phyloP scores from a whole-genome alignment of 2,888 invertebrate species.

The Chrysodeixis includens region DNA sequence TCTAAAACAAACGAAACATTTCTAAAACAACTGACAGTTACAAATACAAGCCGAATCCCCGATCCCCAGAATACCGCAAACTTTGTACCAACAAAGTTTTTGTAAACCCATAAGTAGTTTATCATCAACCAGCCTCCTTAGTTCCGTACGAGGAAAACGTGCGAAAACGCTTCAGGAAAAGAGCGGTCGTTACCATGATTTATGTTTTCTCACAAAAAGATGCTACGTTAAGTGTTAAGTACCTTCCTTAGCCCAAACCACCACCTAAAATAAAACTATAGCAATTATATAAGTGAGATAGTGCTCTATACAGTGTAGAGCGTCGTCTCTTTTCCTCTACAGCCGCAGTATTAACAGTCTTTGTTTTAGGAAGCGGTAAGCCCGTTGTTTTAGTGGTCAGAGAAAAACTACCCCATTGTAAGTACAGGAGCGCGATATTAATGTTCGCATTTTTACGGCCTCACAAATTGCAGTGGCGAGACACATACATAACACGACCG shows the following conservation, averaged over 20 bases:
- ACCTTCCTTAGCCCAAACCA: constrained; percentile 33
- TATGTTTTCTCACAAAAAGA: constrained; percentile 78
- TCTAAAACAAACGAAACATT: constrained; percentile 42
- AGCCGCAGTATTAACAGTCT: too few species aligned
- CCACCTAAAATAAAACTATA: too few species aligned
- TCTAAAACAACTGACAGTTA: constrained; percentile 48
- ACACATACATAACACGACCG: constrained; percentile 19
- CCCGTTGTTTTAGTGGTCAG: constrained; percentile 66
- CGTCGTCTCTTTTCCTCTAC: too few species aligned
- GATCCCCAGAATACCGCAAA: too few species aligned
- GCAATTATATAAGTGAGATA: too few species aligned
- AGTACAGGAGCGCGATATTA: constrained; percentile 56
- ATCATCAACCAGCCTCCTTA: constrained; percentile 57
- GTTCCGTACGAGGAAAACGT: constrained; percentile 73
- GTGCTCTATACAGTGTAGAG: too few species aligned
- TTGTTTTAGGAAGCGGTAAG: too few species aligned
- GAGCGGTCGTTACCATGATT: constrained; percentile 83
- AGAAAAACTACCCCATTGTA: constrained; percentile 68
- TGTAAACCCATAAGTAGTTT: constrained; percentile 55
- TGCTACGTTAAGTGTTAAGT: constrained; percentile 68
- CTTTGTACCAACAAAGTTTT: constrained; percentile 56
- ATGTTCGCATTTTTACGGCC: constrained; percentile 45
- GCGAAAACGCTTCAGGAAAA: constrained; percentile 78
- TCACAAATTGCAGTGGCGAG: constrained; percentile 42
- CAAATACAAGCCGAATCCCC: constrained; percentile 20